phyloP scores from a whole-genome alignment of 2,113 vertebrate species.

The Oreotrochilus melanogaster region DNA sequence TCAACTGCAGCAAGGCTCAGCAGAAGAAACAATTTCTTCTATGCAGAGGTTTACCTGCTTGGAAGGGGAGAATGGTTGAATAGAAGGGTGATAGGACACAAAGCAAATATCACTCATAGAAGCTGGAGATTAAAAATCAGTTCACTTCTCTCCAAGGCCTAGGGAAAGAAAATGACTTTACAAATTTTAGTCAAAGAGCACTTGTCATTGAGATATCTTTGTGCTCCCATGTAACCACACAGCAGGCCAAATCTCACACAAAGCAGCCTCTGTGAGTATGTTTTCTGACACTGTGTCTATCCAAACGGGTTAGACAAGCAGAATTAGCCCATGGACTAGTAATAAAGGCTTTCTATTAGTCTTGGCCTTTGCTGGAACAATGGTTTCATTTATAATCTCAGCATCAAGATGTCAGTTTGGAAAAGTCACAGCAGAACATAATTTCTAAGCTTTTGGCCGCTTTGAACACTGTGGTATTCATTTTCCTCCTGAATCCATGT shows the following conservation, averaged over 20 bases:
- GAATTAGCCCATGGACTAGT: slow-evolving; percentile 51
- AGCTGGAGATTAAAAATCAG: slow-evolving; percentile 51
- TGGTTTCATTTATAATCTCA: slow-evolving; percentile 70
- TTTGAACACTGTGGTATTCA: slow-evolving; percentile 57
- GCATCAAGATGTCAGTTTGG: slow-evolving; percentile 60
- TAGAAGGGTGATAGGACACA: slow-evolving; percentile 17
- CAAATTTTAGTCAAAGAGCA: slow-evolving; percentile 66
- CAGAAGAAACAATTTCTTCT: slow-evolving; percentile 59
- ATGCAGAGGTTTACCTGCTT: slow-evolving; percentile 53
- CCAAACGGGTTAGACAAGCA: slow-evolving; percentile 71
- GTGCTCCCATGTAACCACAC: slow-evolving; percentile 38
- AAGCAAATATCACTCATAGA: slow-evolving; percentile 47
- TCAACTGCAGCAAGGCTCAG: background rate
- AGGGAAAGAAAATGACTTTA: slow-evolving; percentile 60
- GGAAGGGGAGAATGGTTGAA: background rate
- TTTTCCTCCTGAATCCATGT: slow-evolving; percentile 59
- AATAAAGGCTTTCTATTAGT: slow-evolving; percentile 73
- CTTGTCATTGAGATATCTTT: slow-evolving; percentile 66
- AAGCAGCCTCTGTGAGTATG: slow-evolving; percentile 69
- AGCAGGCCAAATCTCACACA: slow-evolving; percentile 70
- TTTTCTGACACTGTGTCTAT: slow-evolving; percentile 69
- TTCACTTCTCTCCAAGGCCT: slow-evolving; percentile 43
- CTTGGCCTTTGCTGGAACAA: slow-evolving; percentile 50
- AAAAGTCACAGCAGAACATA: slow-evolving; percentile 70
- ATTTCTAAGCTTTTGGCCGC: slow-evolving; percentile 61